Evolutionary conservation across 2,888 invertebrate species (phyloP).

Genomic region (Volucella inflata): DNA sequence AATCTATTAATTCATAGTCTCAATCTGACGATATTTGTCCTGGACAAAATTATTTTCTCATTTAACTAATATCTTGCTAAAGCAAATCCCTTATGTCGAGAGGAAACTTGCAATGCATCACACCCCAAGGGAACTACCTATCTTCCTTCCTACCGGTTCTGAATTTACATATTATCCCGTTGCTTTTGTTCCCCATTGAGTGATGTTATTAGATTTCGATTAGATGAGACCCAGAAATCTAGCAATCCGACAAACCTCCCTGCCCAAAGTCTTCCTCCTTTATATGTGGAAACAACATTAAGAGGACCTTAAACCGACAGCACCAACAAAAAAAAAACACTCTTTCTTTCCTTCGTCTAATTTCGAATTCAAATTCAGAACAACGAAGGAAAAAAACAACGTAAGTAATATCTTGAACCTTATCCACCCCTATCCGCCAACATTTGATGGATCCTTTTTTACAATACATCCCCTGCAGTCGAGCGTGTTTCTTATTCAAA

Average conservation of each 20-base stretch:
- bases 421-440: slow-evolving; percentile 62
- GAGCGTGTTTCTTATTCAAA: slow-evolving; percentile 69
- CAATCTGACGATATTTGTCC: background rate
- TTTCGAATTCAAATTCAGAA: slow-evolving; percentile 61
- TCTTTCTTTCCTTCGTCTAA: slow-evolving; percentile 46
- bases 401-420: slow-evolving; percentile 44
- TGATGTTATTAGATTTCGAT: slow-evolving; percentile 74
- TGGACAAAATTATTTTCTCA: slow-evolving; percentile 67
- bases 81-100: slow-evolving; percentile 36
- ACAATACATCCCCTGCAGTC: slow-evolving; percentile 49
- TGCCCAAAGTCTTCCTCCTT: slow-evolving; percentile 1
- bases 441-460: slow-evolving; percentile 72
- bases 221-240: slow-evolving; percentile 53
- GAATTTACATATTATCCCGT: slow-evolving; percentile 70
- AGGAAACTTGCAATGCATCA: slow-evolving; percentile 25
- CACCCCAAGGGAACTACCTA: slow-evolving; percentile 38
- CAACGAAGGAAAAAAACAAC: slow-evolving; percentile 28
- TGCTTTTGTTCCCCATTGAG: slow-evolving; percentile 62
- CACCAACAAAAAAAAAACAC: background rate
- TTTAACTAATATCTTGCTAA: slow-evolving; percentile 66
- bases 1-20: background rate
- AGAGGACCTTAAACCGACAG: slow-evolving; percentile 26
- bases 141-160: no score
- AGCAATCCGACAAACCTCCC: background rate
- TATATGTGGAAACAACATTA: slow-evolving; percentile 55